phyloP scores from a whole-genome alignment of 2,797 vertebrate genomes.

The Ctenopoma multispine region DNA sequence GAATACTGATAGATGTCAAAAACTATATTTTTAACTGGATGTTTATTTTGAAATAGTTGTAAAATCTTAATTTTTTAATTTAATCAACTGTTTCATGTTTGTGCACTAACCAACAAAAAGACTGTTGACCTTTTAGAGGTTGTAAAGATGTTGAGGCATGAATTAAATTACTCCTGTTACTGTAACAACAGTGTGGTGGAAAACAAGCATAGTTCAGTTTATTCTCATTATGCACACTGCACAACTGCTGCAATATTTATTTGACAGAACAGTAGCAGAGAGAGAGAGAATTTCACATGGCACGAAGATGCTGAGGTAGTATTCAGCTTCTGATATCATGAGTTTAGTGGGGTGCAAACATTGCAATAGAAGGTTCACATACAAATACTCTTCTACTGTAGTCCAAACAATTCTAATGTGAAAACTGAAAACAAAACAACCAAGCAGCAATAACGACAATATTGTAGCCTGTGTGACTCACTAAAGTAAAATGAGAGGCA shows the following conservation, averaged over 20 bases:
- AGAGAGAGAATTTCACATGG: slow-evolving; percentile 15
- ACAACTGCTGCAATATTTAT: background rate
- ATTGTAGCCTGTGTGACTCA: slow-evolving; percentile 16
- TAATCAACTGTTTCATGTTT: background rate
- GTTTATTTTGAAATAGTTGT: background rate
- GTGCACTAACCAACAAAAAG: background rate
- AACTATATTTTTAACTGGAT: no score
- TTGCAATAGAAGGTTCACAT: slow-evolving; percentile 2
- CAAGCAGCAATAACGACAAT: slow-evolving; percentile 26
- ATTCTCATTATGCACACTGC: background rate
- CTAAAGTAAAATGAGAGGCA: slow-evolving; percentile 28
- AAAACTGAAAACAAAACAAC: slow-evolving; percentile 12
- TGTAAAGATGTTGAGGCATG: background rate
- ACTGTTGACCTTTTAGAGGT: background rate
- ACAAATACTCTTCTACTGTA: background rate
- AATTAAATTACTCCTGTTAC: slow-evolving; percentile 2
- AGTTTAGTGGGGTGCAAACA: slow-evolving; percentile 18
- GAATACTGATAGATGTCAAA: no score
- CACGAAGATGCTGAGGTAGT: background rate
- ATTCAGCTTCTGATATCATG: slow-evolving; percentile 1
- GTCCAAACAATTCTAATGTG: slow-evolving; percentile 21
- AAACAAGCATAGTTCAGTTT: background rate
- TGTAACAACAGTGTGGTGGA: background rate
- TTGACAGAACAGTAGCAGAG: slow-evolving; percentile 9
- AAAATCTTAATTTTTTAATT: background rate